These are phyloP conservation scores for Caloenas nicobarica DNA, from an alignment of 2,113 vertebrate genomes.

Conservation along the genomic window DNA sequence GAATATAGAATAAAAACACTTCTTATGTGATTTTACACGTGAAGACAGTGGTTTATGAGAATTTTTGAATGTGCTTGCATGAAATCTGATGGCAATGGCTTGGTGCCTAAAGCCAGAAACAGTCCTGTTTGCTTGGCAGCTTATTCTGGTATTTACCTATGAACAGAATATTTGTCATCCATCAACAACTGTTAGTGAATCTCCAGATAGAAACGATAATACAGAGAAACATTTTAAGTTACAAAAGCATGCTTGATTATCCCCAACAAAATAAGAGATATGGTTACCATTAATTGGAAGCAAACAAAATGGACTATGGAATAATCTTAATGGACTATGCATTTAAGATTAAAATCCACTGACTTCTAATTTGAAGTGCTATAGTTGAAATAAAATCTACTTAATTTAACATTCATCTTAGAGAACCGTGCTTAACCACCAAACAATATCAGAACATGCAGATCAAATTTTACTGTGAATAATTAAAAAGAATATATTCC, in stretches of 20 bases:
- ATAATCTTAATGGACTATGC: slow-evolving; percentile 23
- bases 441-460: slow-evolving; percentile 75
- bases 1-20: background rate
- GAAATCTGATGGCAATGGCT: background rate
- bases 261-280: slow-evolving; percentile 55
- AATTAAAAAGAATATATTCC: slow-evolving; percentile 24
- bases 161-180: background rate
- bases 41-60: background rate
- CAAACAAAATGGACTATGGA: slow-evolving; percentile 62
- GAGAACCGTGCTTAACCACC: slow-evolving; percentile 73
- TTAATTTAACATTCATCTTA: slow-evolving; percentile 62
- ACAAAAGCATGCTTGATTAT: slow-evolving; percentile 76
- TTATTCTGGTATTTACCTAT: background rate
- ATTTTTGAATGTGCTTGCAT: background rate
- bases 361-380: slow-evolving; percentile 24
- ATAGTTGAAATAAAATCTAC: slow-evolving; percentile 20
- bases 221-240: slow-evolving; percentile 34
- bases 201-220: slow-evolving; percentile 77
- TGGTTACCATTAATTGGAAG: slow-evolving; percentile 64
- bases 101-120: background rate
- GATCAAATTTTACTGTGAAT: slow-evolving; percentile 43
- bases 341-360: slow-evolving; percentile 40
- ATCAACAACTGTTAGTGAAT: background rate
- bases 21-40: background rate
- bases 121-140: background rate